A percentile compares a stretch with the other conserved stretches of the same genome.
phyloP scores from a whole-genome alignment of 2,113 vertebrate species.

The Caracal caracal region DNA sequence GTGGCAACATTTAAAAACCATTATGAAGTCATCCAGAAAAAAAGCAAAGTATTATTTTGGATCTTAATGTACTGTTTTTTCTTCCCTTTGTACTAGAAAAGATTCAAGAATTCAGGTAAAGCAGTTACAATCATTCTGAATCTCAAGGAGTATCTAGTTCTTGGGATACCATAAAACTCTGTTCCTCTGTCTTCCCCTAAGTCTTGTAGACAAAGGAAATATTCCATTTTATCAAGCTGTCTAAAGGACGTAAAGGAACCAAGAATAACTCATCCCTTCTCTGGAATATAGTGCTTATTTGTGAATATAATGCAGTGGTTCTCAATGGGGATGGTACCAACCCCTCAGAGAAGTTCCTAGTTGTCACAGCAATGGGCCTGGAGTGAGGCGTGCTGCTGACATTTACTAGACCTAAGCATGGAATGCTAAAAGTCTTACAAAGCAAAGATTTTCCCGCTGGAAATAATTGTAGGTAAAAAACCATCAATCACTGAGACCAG shows the following conservation, averaged over 20 bases:
- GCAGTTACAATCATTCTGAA: not conserved
- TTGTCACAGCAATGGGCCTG: not conserved
- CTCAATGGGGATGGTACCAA: not conserved
- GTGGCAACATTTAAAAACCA: not conserved
- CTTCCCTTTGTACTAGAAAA: not conserved
- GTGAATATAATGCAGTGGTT: not conserved
- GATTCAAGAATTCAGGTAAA: not conserved
- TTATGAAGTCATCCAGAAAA: not conserved
- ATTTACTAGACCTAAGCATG: not conserved
- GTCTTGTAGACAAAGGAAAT: constrained; percentile 17
- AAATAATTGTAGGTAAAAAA: not conserved
- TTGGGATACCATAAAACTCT: not conserved
- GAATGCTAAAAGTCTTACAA: not conserved
- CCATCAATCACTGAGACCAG: not conserved
- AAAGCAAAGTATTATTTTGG: constrained; percentile 4
- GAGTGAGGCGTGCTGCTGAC: not conserved
- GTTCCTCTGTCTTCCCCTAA: constrained; percentile 4
- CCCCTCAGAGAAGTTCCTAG: not conserved
- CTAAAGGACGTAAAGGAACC: not conserved
- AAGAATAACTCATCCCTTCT: not conserved
- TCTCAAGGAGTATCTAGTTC: not conserved
- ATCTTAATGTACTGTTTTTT: not conserved
- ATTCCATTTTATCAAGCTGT: not conserved
- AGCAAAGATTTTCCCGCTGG: not conserved
- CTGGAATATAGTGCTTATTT: not conserved